Conservation (phyloP, 2,113 vertebrate genomes). For the Tetraodon nigroviridis region DNA sequence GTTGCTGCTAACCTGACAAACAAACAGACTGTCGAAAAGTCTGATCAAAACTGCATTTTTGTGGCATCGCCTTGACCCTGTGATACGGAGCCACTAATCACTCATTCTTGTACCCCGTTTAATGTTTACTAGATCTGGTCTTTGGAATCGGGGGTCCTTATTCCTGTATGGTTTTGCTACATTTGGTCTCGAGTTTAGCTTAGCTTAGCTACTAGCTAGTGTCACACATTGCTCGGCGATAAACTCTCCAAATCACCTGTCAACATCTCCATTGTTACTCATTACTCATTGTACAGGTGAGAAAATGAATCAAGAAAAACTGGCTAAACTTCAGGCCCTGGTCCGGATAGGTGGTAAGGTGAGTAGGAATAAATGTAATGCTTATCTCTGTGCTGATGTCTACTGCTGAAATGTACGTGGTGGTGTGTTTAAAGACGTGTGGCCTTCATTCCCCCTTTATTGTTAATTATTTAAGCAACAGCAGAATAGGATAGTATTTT, state of each 20-base stretch:
- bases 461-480: too few species aligned
- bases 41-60: not conserved
- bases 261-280: not conserved
- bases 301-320: conserved; percentile 96
- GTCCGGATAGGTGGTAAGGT: conserved; percentile 99
- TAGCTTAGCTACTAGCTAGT: not conserved
- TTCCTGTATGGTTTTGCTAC: not conserved
- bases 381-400: not conserved
- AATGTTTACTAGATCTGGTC: not conserved
- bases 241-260: not conserved
- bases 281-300: conserved; percentile 33
- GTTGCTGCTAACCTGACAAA: conserved; percentile 15
- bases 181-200: too few species aligned
- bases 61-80: not conserved
- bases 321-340: conserved; percentile 96
- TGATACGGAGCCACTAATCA: too few species aligned
- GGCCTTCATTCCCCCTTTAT: too few species aligned
- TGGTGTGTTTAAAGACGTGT: too few species aligned
- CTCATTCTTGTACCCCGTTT: not conserved
- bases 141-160: not conserved
- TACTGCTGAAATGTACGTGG: too few species aligned
- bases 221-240: not conserved
- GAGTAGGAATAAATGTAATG: conserved; percentile 27
- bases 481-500: too few species aligned
- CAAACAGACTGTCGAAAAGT: conserved; percentile 5